Evolutionary conservation across 2,797 vertebrate species (phyloP).

Genomic region (Syngnathus rostellatus): DNA sequence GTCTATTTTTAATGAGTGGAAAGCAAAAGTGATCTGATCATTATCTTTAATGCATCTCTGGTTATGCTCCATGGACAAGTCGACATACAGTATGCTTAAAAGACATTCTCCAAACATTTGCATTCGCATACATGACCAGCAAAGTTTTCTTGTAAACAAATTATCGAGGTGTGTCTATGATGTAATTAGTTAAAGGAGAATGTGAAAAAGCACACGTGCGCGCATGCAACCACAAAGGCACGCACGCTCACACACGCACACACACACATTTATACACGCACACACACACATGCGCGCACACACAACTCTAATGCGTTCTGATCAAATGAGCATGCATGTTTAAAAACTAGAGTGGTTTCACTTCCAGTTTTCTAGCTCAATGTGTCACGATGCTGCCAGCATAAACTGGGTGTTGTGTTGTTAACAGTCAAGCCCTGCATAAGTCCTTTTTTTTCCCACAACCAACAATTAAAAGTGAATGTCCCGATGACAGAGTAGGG

Average conservation of each 20-base stretch:
- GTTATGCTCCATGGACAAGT: not conserved
- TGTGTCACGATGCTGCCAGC: slow-evolving; percentile 48
- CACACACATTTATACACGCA: no score
- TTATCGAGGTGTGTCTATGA: not conserved
- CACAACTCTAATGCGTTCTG: slow-evolving; percentile 54
- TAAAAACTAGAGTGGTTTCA: slow-evolving; percentile 61
- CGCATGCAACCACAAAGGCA: no score
- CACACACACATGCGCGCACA: not conserved
- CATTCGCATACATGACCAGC: not conserved
- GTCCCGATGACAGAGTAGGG: slow-evolving; percentile 61
- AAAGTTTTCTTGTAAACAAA: not conserved
- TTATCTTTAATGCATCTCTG: not conserved
- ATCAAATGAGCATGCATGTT: slow-evolving; percentile 64
- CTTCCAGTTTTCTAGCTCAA: slow-evolving; percentile 59
- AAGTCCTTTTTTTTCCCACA: slow-evolving; percentile 39
- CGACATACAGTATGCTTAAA: not conserved
- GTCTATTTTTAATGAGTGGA: slow-evolving; percentile 21
- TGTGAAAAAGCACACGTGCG: no score
- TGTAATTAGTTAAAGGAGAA: not conserved
- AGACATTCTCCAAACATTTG: not conserved
- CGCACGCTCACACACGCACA: no score
- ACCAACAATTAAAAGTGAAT: slow-evolving; percentile 60
- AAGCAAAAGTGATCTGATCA: slow-evolving; percentile 14
- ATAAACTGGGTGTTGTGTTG: slow-evolving; percentile 65
- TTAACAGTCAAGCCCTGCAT: slow-evolving; percentile 68